Percentiles rank a stretch among this genome's conserved stretches.
Evolutionary conservation across 1,140 invertebrate genomes (phyloP).

Genomic region (Helicorthomorpha holstii): DNA sequence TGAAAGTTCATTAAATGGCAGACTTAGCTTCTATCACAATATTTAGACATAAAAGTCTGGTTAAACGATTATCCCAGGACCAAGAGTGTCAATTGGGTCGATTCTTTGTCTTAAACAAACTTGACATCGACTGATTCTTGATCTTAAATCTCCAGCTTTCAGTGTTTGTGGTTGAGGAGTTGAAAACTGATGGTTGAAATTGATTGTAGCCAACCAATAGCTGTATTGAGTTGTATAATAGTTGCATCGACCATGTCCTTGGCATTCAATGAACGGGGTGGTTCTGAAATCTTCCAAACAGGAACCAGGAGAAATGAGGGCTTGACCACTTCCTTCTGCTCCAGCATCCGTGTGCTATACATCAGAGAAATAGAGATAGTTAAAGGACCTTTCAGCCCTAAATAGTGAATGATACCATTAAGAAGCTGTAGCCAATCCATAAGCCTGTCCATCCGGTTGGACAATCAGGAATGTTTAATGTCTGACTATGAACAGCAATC

Average conservation of each 20-base stretch:
- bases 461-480: slow-evolving; percentile 59
- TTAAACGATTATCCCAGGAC: too few relatives aligned
- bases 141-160: slow-evolving; percentile 56
- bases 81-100: too few relatives aligned
- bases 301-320: slow-evolving; percentile 75
- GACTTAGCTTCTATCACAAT: too few relatives aligned
- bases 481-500: slow-evolving; percentile 82
- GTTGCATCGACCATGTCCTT: slow-evolving; percentile 65
- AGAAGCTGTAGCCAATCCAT: slow-evolving; percentile 80
- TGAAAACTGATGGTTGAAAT: slow-evolving; percentile 59
- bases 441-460: slow-evolving; percentile 70
- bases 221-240: slow-evolving; percentile 69
- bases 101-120: slow-evolving; percentile 31
- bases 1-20: too few relatives aligned
- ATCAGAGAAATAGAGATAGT: background rate
- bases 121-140: slow-evolving; percentile 59
- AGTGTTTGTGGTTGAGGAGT: slow-evolving; percentile 65
- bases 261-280: slow-evolving; percentile 42
- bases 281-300: slow-evolving; percentile 79
- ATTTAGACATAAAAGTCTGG: too few relatives aligned
- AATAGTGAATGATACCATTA: too few relatives aligned
- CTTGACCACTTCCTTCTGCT: slow-evolving; percentile 76
- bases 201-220: slow-evolving; percentile 77
- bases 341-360: slow-evolving; percentile 71
- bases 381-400: background rate